phyloP scores from a whole-genome alignment of 2,888 invertebrate species.

The Cecidostiba fungosa region DNA sequence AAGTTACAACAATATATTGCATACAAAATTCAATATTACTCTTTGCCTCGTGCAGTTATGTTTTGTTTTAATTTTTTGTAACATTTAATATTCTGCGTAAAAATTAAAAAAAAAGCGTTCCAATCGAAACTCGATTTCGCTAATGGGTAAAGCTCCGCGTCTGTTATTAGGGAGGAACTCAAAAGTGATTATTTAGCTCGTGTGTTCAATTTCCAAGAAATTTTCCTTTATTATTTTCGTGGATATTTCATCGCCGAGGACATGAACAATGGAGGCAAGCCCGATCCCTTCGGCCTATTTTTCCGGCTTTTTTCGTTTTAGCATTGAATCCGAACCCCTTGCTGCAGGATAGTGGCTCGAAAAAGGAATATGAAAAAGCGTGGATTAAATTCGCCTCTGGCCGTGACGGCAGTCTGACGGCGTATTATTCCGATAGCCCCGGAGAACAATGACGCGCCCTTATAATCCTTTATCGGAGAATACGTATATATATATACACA shows the following conservation, averaged over 20 bases:
- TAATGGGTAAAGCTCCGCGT: no score
- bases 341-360: neutral
- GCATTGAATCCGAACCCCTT: neutral
- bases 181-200: no score
- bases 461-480: neutral
- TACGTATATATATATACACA: neutral
- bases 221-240: no score
- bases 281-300: neutral
- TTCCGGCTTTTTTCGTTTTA: neutral
- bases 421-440: neutral
- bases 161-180: no score
- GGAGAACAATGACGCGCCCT: neutral
- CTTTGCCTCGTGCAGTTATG: no score
- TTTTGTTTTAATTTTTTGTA: no score
- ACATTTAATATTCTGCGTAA: no score
- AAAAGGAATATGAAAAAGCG: neutral
- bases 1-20: no score
- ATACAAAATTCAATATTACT: no score
- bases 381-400: neutral
- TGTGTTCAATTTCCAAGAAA: no score
- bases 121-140: no score
- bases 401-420: neutral
- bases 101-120: no score
- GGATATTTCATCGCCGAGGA: neutral
- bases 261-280: neutral